Conservation (phyloP, 2,797 vertebrate species). For the Remorina albescens region DNA sequence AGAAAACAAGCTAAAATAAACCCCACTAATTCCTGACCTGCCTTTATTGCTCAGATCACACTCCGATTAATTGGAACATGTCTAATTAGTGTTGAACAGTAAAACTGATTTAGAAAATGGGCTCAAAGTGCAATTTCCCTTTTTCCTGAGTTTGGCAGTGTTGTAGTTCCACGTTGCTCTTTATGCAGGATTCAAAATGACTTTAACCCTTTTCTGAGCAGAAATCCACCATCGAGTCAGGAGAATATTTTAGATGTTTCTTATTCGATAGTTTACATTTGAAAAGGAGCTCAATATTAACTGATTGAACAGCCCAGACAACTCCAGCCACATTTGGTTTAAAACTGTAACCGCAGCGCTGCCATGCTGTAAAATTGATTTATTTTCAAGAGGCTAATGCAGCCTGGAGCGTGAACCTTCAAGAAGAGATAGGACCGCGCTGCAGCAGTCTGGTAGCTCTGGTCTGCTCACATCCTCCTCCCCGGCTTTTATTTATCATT, state of each 20-base stretch:
- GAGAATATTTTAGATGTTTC: background rate
- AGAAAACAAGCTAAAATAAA: constrained; percentile 6
- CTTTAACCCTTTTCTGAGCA: background rate
- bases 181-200: background rate
- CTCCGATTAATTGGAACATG: background rate
- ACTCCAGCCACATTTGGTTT: no score
- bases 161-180: no score
- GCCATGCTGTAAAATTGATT: background rate
- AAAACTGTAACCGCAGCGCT: background rate
- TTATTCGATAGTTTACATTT: background rate
- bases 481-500: no score
- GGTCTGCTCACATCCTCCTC: no score
- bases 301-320: no score
- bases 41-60: background rate
- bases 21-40: background rate
- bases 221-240: background rate
- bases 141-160: background rate
- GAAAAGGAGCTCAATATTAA: background rate
- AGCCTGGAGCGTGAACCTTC: no score
- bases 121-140: background rate
- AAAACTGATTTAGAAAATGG: background rate
- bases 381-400: background rate
- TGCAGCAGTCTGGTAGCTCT: no score
- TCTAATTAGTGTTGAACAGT: background rate
- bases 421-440: no score